Base-by-base conservation (phyloP, 2,797 vertebrate genomes). In the Poeciliopsis paucimaculata region DNA sequence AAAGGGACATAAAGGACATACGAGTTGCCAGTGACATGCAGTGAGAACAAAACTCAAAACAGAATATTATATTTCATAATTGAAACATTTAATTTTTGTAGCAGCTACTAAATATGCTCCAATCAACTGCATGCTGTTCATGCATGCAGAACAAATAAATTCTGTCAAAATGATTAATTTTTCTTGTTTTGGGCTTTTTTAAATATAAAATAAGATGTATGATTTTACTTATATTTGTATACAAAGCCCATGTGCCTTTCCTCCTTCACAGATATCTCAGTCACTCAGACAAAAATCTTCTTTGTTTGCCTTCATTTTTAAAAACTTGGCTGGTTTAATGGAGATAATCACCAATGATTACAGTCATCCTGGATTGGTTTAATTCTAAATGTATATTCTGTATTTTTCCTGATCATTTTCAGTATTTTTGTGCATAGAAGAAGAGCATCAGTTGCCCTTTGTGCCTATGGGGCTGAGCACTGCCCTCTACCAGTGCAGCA, bases 1-100 rank as follows among this genome's bases (percentile, higher is more conserved):
- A 77, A 26, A 5, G 83, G 23, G 31, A 28, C 64, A 78, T 3
- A 81, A 77, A 78, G 45, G 73, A 55, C 71, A 77, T 23, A 71
- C 26, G 23, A 7, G 31, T 39, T 23, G 41, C 74, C 18, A 62
- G 28, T 12, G 26, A 55, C 26, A n/a, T 55, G 26, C 53, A n/a
- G 53, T 55, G 26, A n/a, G 53, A n/a, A 55, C 26, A 55, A 55
- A 55, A 55, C 53, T 55, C 53, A n/a, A 55, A n/a, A 55, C 3
- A 55, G 53, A n/a, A 55, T 26, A 26, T 55, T 55, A 55, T 12
- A 55, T n/a, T 55, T 55, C 26, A 55, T 55, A 55, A 55, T 55
- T 12, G 26, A 26, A 55, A 55, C 10, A 55, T 55, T 55, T 55
- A 28, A n/a, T 55, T 11, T 3, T 55, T 55, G n/a, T 5, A n/a